Base-by-base conservation (phyloP, 64 coral and sea anemone genomes). In the Porites australiensis region DNA sequence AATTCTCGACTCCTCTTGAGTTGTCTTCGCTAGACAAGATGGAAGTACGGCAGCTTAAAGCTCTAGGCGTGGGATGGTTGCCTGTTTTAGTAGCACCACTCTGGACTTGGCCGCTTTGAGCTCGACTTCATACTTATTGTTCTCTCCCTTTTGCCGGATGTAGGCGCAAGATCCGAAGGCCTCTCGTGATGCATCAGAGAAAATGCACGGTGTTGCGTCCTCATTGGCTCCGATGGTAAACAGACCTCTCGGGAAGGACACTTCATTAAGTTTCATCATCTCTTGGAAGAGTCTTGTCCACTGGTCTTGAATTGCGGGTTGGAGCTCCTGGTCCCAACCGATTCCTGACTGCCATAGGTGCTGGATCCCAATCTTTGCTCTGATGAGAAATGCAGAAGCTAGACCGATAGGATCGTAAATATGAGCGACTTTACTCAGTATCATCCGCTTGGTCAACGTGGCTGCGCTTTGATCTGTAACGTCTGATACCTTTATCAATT, bases 51-150 rank as follows among this genome's bases (percentile, higher is more conserved):
- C 67, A n/a, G 67, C 65, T 46, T 79, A 44, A 6, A 89, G 13
- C 19, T 68, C 58, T 7, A 78, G 18, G 6, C 15, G 72, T 64
- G 59, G 88, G 10, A 77, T 22, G 8, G 76, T 87, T 16, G 87
- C 63, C 15, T 73, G 82, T n/a, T 93, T 87, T 2, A 93, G 43
- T 11, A 74, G 91, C 44, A 82, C 91, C 11, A 93, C 91, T 86
- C 82, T 51, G 5, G 91, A 93, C 49, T 87, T 93, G 10, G 91
- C 91, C 58, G 91, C 91, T 27, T 87, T 20, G 10, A 93, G 67
- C 19, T 70, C 57, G 7, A 92, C 91, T 77, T 75, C 60, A 44
- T 69, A 84, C 15, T 22, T 55, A 44, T 71, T 48, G 11, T 58
- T 18, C 16, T 74, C 21, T 5, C 2, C 13, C 8, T 82, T 63